Conservation (phyloP, 2,888 invertebrate genomes). For the Capitulum mitella region DNA sequence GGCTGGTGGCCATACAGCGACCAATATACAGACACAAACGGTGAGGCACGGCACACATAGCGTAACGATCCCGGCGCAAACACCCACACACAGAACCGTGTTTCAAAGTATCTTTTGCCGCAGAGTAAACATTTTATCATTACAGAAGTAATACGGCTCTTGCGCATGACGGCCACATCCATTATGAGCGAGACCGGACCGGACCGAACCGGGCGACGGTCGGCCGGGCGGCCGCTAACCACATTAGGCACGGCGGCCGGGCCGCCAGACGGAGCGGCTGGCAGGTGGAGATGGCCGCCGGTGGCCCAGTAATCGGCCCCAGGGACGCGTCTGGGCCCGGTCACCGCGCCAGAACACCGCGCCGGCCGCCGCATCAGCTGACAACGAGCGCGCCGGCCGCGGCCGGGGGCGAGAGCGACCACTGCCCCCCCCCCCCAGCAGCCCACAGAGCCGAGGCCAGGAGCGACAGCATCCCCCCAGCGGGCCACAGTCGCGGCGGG, state of each 20-base stretch:
- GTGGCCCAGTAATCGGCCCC: not conserved
- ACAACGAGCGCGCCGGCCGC: too few relatives aligned
- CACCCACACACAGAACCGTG: not conserved
- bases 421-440: too few relatives aligned
- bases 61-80: not conserved
- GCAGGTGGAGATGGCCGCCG: not conserved
- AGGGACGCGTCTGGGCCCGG: not conserved
- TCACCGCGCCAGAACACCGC: not conserved
- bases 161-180: not conserved
- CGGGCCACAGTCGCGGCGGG: too few relatives aligned
- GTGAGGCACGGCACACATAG: not conserved
- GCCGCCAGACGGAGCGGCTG: not conserved
- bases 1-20: too few relatives aligned
- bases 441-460: too few relatives aligned
- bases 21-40: not conserved
- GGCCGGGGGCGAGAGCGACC: too few relatives aligned
- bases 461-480: too few relatives aligned
- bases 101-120: not conserved
- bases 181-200: not conserved
- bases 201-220: not conserved
- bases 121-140: not conserved
- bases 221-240: not conserved
- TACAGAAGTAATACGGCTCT: not conserved
- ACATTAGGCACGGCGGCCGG: not conserved
- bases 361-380: too few relatives aligned